Conservation (phyloP, 2,797 vertebrate genomes). For the Lemur catta region DNA sequence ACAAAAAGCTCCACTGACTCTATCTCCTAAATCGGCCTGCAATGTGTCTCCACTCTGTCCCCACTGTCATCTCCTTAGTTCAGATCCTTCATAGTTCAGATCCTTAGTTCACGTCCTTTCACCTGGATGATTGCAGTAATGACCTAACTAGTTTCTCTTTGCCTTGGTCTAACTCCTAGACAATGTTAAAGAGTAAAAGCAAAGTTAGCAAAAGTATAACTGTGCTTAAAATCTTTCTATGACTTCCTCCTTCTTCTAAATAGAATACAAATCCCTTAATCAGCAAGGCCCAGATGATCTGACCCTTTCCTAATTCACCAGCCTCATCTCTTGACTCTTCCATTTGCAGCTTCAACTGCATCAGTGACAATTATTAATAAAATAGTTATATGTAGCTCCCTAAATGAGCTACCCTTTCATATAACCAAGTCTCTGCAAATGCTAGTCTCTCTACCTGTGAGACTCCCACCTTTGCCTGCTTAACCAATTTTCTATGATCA, state of each 20-base stretch:
- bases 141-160: background rate
- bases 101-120: background rate
- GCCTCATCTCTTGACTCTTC: background rate
- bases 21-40: background rate
- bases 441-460: background rate
- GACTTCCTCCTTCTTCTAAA: background rate
- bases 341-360: background rate
- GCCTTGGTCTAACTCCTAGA: background rate
- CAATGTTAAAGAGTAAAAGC: background rate
- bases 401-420: background rate
- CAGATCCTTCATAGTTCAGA: background rate
- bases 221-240: background rate
- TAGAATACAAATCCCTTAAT: background rate
- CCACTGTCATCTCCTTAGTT: background rate
- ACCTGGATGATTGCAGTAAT: background rate
- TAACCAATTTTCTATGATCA: background rate
- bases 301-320: background rate
- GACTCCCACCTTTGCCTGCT: background rate
- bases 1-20: background rate
- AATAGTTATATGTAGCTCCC: background rate
- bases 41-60: too few relatives aligned
- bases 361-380: background rate
- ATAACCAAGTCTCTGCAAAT: background rate
- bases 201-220: background rate
- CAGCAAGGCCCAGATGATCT: background rate